phyloP scores from a whole-genome alignment of 1,140 invertebrate genomes.

The Chionoecetes opilio region DNA sequence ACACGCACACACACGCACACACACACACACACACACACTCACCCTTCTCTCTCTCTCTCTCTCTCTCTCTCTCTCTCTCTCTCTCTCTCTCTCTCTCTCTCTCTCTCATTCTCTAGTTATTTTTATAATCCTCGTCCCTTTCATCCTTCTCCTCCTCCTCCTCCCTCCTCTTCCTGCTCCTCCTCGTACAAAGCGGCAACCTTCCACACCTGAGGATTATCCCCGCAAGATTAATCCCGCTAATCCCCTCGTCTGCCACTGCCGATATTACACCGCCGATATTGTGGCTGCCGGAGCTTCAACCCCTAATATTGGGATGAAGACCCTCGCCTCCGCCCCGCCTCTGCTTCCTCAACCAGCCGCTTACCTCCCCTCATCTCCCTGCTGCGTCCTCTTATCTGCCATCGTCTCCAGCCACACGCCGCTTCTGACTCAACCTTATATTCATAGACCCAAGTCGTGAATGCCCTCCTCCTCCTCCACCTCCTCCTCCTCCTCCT shows the following conservation, averaged over 20 bases:
- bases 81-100: neutral
- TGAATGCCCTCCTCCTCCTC: no score
- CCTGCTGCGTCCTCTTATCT: no score
- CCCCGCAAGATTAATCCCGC: constrained; percentile 37
- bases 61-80: no score
- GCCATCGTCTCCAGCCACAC: no score
- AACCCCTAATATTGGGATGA: neutral
- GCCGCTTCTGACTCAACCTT: no score
- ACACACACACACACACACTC: no score
- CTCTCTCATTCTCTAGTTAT: neutral
- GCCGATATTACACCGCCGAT: constrained; percentile 44
- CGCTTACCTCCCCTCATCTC: neutral
- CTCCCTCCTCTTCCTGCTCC: neutral
- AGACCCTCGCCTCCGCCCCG: neutral
- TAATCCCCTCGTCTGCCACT: constrained; percentile 50
- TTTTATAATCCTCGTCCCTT: no score
- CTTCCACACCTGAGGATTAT: constrained; percentile 48
- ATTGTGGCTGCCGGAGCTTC: constrained; percentile 32
- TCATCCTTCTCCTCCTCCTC: neutral
- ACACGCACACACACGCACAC: no score
- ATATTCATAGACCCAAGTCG: no score
- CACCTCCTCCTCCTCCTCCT: no score
- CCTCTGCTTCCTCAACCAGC: neutral
- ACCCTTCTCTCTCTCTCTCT: no score
- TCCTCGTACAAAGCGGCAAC: neutral